phyloP scores from a whole-genome alignment of 1,140 invertebrate species.

The Ericerus pela region DNA sequence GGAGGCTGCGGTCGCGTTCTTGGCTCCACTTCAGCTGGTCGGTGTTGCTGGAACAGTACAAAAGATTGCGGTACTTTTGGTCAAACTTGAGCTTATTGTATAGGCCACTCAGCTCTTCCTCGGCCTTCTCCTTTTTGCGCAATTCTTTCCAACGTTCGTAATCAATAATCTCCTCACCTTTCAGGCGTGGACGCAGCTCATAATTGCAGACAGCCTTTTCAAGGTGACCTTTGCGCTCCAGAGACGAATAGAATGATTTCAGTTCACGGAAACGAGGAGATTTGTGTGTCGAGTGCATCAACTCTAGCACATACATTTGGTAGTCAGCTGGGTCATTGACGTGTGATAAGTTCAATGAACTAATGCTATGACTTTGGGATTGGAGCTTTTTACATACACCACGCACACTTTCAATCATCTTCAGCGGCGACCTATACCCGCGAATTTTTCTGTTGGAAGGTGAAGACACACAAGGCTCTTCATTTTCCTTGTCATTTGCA shows the following conservation, averaged over 20 bases:
- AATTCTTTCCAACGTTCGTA: constrained; percentile 74
- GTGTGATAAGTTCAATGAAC: constrained; percentile 32
- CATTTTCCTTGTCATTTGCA: not conserved
- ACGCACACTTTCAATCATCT: constrained; percentile 27
- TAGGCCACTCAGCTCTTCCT: constrained; percentile 61
- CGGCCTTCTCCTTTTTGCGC: constrained; percentile 58
- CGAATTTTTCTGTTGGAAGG: constrained; percentile 47
- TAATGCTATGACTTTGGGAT: constrained; percentile 41
- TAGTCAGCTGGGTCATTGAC: constrained; percentile 39
- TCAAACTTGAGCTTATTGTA: constrained; percentile 60
- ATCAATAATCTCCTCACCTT: constrained; percentile 57
- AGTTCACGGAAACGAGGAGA: constrained; percentile 72
- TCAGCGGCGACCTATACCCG: constrained; percentile 31
- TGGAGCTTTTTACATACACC: constrained; percentile 31
- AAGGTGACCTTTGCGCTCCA: constrained; percentile 69
- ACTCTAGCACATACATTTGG: constrained; percentile 51
- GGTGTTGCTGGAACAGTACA: constrained; percentile 56
- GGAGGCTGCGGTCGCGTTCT: constrained; percentile 62
- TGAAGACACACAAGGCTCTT: constrained; percentile 38
- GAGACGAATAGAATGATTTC: constrained; percentile 66
- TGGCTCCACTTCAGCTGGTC: constrained; percentile 53
- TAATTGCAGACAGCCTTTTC: constrained; percentile 54
- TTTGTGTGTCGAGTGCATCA: constrained; percentile 51
- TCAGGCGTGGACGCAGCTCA: constrained; percentile 50
- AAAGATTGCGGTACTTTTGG: constrained; percentile 67